Evolutionary conservation across 2,888 invertebrate species (phyloP).

Genomic region (Orthosia incerta): DNA sequence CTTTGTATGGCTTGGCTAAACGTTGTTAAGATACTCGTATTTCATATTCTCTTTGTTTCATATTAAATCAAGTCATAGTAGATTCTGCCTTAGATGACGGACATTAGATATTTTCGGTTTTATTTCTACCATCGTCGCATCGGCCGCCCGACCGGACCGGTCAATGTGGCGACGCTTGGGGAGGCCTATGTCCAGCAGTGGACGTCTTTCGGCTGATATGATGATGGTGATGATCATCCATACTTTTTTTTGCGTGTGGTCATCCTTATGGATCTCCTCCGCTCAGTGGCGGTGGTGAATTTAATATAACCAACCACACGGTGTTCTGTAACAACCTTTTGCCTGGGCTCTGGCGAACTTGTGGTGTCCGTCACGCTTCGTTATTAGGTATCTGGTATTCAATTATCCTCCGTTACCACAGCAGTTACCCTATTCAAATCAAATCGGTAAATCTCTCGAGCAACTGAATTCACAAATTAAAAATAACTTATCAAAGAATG

Average conservation of each 20-base stretch:
- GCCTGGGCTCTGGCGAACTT: too few relatives aligned
- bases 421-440: not conserved
- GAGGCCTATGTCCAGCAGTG: too few relatives aligned
- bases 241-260: too few relatives aligned
- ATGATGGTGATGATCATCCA: not conserved
- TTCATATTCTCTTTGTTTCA: conserved; percentile 34
- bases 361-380: not conserved
- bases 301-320: not conserved
- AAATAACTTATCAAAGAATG: not conserved
- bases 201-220: too few relatives aligned
- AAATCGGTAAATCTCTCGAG: not conserved
- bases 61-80: conserved; percentile 4
- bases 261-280: not conserved
- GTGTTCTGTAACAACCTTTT: not conserved
- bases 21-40: conserved; percentile 34
- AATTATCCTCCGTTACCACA: too few relatives aligned
- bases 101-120: not conserved
- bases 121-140: too few relatives aligned
- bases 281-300: too few relatives aligned
- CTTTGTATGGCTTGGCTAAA: conserved; percentile 23
- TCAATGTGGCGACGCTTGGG: too few relatives aligned
- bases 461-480: not conserved
- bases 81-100: not conserved
- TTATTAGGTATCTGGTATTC: not conserved
- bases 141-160: too few relatives aligned